phyloP scores from a whole-genome alignment of 2,113 vertebrate species.

The Eptesicus fuscus region DNA sequence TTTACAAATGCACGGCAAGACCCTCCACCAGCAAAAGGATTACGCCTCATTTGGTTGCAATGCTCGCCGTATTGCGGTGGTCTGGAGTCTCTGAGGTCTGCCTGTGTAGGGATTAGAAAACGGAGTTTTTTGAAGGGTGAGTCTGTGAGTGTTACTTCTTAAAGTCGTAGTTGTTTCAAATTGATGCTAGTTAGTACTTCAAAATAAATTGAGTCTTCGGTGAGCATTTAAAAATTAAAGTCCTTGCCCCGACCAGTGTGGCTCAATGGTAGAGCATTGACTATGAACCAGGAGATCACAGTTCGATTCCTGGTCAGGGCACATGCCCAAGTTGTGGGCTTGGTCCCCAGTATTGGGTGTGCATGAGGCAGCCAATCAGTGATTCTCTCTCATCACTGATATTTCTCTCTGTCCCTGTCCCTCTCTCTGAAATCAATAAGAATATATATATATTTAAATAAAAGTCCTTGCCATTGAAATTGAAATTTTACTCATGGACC shows the following conservation, averaged over 20 bases:
- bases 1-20: background rate
- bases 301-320: too few species aligned
- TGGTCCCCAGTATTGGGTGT: background rate
- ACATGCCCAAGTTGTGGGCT: background rate
- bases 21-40: background rate
- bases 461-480: background rate
- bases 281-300: background rate
- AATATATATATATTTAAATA: too few species aligned
- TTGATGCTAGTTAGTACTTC: background rate
- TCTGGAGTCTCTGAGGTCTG: background rate
- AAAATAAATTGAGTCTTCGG: background rate
- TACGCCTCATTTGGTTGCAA: accelerated
- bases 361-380: background rate
- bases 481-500: background rate
- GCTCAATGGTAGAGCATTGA: background rate
- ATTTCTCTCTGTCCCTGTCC: too few species aligned
- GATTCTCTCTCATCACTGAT: background rate
- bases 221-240: background rate
- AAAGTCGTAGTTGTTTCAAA: background rate
- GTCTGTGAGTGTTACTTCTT: background rate
- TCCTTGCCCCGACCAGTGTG: background rate
- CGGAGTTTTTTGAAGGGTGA: background rate
- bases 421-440: background rate
- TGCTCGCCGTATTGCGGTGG: accelerated
- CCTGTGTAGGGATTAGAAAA: background rate